These are phyloP conservation scores for Sturmia bella DNA, from an alignment of 2,888 invertebrate species.

Conservation along the genomic window DNA sequence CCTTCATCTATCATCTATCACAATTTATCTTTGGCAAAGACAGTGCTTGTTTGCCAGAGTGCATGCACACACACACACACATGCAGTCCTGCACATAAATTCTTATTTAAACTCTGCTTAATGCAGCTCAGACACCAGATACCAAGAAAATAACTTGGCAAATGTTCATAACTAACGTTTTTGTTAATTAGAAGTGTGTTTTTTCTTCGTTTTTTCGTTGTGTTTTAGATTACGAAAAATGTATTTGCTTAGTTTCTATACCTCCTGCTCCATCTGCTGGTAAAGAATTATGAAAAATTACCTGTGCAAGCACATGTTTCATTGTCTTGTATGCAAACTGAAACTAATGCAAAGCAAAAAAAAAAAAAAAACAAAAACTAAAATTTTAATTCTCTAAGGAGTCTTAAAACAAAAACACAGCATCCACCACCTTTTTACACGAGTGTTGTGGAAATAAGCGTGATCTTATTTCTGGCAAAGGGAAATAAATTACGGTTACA, in stretches of 20 bases:
- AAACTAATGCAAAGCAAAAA: too few species aligned
- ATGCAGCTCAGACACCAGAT: neutral
- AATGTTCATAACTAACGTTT: constrained; percentile 21
- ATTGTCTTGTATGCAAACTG: constrained; percentile 10
- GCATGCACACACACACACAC: neutral
- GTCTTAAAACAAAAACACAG: neutral
- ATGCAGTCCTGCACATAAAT: too few species aligned
- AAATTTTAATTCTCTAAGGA: constrained; percentile 41
- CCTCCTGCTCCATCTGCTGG: constrained; percentile 9
- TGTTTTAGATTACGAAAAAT: neutral
- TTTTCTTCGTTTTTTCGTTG: too few species aligned
- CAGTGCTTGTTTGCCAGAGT: neutral
- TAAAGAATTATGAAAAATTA: constrained; percentile 48
- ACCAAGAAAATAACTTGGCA: neutral
- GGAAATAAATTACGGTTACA: too few species aligned
- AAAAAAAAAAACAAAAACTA: constrained; percentile 4
- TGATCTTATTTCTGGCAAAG: constrained; percentile 46
- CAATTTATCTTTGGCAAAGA: constrained; percentile 11
- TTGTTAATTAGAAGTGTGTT: constrained; percentile 29
- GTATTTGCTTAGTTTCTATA: constrained; percentile 42
- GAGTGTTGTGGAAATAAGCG: neutral
- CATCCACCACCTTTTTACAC: neutral
- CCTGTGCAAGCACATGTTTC: constrained; percentile 42
- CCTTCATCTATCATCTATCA: constrained; percentile 19
- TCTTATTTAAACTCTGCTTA: neutral